phyloP scores from a whole-genome alignment of 1,140 invertebrate genomes.

The Nixonia krombeini region DNA sequence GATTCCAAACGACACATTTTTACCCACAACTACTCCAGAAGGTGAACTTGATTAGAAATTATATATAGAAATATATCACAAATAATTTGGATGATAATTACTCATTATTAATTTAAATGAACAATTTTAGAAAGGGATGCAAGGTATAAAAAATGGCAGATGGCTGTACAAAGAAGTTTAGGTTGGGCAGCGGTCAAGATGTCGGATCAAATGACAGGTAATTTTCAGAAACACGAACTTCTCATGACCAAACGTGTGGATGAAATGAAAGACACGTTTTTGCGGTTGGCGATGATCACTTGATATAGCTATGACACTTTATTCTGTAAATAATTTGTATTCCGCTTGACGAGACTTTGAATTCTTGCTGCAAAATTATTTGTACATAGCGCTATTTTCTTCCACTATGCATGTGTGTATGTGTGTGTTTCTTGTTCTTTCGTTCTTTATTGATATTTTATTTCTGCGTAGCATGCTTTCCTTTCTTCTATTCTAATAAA shows the following conservation, averaged over 20 bases:
- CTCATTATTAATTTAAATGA: neutral
- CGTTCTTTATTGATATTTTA: neutral
- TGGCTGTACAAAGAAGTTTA: constrained; percentile 89
- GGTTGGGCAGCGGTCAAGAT: constrained; percentile 86
- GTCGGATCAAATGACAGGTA: constrained; percentile 82
- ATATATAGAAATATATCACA: too few species aligned
- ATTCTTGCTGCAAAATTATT: neutral
- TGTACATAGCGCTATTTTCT: neutral
- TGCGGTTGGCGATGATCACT: constrained; percentile 32
- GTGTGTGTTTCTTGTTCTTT: neutral
- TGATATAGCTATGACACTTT: neutral
- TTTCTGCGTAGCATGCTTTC: neutral
- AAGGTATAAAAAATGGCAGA: constrained; percentile 92
- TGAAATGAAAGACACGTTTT: constrained; percentile 45
- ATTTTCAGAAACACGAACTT: constrained; percentile 40
- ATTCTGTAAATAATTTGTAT: neutral
- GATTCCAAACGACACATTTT: constrained; percentile 81
- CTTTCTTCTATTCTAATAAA: too few species aligned
- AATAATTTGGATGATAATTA: neutral
- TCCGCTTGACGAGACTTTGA: too few species aligned
- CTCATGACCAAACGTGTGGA: constrained; percentile 27
- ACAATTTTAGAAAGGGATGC: constrained; percentile 80
- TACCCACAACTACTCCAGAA: constrained; percentile 82
- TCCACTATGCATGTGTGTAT: neutral
- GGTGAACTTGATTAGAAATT: constrained; percentile 69